A percentile compares a stretch with the other conserved stretches of the same genome.
phyloP scores from a whole-genome alignment of 2,797 vertebrate genomes.

The Clarias platycephalus region DNA sequence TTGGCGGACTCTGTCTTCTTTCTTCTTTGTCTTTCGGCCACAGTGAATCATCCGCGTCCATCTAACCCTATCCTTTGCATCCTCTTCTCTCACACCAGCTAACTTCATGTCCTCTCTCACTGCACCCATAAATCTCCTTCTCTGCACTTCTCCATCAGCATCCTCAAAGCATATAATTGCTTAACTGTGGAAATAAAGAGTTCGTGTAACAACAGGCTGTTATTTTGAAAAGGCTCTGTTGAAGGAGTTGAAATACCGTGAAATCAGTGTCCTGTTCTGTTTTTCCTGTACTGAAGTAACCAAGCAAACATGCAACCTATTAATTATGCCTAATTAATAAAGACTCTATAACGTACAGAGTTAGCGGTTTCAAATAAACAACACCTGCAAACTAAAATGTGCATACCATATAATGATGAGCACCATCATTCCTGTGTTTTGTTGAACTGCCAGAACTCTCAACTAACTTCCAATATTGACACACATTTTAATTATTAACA shows the following conservation, averaged over 20 bases:
- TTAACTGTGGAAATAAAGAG: not conserved
- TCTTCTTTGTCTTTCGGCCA: too few relatives aligned
- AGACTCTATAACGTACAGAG: not conserved
- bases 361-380: not conserved
- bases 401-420: not conserved
- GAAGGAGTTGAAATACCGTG: not conserved
- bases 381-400: not conserved
- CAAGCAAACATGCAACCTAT: not conserved
- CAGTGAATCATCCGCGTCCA: too few relatives aligned
- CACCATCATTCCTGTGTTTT: not conserved
- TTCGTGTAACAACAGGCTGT: not conserved
- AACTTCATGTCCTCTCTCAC: too few relatives aligned
- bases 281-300: not conserved
- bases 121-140: too few relatives aligned
- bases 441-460: not conserved
- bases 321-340: not conserved
- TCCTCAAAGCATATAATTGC: not conserved
- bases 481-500: not conserved
- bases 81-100: too few relatives aligned
- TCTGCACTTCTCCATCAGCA: too few relatives aligned
- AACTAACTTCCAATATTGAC: not conserved
- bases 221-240: not conserved
- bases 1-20: too few relatives aligned
- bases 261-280: not conserved
- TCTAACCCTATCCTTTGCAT: too few relatives aligned